Evolutionary conservation across 2,113 vertebrate genomes (phyloP), one percentile per base, ranked within the genome.

Genomic region (Oplegnathus fasciatus): DNA sequence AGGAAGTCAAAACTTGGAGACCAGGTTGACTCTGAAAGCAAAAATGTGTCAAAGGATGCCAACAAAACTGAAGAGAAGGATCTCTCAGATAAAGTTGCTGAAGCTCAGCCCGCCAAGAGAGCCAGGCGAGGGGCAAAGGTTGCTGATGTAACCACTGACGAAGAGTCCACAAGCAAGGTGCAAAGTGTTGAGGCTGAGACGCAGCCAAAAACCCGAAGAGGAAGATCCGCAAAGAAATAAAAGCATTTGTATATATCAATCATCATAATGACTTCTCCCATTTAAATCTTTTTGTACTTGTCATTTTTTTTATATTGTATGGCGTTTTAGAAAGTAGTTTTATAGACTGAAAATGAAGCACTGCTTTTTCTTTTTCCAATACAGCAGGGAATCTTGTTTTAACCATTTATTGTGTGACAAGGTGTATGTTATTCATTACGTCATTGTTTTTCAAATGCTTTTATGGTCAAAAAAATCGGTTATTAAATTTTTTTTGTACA

Each of bases 211-310:
- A 76, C 82, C 17, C 60, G 90, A 30, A 90, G 86, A 86, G 94
- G 94, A 30, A 92, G 93, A 90, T 10, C 75, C 1, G 86, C 75
- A 11, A 95, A 87, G 64, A 93, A 94, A 86, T 94, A 78, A 88
- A 42, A 30, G 3, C n/a, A 1, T 67, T n/a, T 91, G 73, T 88
- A 55, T 64, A 81, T 77, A 61, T 9, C 73, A 2, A 32, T 66
- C n/a, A 62, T 67, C 5, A 20, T 4, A n/a, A n/a, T 6, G 2
- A 2, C 3, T 40, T 86, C 70, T 80, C 58, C 2, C 14, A n/a
- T 52, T 52, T 65, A 37, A 22, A 40, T 17, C 4, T 6, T 28
- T 84, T 89, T 83, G 4, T 70, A 54, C 4, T 50, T 68, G 7
- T 10, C 0, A 1, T 18, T 32, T 61, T 22, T 32, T 61, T 80